phyloP scores from a whole-genome alignment of 1,140 invertebrate genomes.

The Cydia fagiglandana region DNA sequence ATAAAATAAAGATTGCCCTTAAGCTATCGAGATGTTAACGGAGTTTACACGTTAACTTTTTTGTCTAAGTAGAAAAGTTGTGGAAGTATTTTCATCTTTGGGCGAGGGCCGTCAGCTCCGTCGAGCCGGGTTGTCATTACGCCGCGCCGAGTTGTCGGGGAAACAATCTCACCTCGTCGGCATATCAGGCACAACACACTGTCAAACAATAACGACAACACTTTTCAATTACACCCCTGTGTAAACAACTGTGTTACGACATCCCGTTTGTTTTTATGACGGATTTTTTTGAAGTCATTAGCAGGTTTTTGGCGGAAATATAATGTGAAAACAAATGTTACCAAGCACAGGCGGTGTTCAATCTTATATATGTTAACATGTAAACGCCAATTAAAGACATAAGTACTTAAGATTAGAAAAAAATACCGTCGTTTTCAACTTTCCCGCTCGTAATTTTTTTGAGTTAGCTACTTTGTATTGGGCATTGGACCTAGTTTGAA shows the following conservation, averaged over 20 bases:
- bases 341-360: too few species aligned
- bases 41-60: slow-evolving; percentile 58
- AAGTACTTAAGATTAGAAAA: too few species aligned
- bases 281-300: not conserved
- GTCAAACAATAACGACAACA: slow-evolving; percentile 31
- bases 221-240: slow-evolving; percentile 24
- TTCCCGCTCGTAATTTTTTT: too few species aligned
- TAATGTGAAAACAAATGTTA: too few species aligned
- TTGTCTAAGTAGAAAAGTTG: slow-evolving; percentile 60
- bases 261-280: not conserved
- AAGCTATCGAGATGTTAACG: slow-evolving; percentile 45
- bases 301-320: not conserved
- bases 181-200: slow-evolving; percentile 23
- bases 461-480: too few species aligned
- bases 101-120: slow-evolving; percentile 37
- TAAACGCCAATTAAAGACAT: too few species aligned
- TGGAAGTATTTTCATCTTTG: slow-evolving; percentile 59
- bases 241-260: slow-evolving; percentile 7
- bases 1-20: slow-evolving; percentile 49
- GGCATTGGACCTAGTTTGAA: too few species aligned
- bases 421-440: too few species aligned
- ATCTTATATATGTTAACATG: too few species aligned
- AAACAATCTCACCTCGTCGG: slow-evolving; percentile 39
- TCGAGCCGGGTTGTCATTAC: slow-evolving; percentile 39
- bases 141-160: slow-evolving; percentile 33